Evolutionary conservation across 2,888 invertebrate species (phyloP), one percentile per base, ranked within the genome.

Genomic region (Chironomus tentans): DNA sequence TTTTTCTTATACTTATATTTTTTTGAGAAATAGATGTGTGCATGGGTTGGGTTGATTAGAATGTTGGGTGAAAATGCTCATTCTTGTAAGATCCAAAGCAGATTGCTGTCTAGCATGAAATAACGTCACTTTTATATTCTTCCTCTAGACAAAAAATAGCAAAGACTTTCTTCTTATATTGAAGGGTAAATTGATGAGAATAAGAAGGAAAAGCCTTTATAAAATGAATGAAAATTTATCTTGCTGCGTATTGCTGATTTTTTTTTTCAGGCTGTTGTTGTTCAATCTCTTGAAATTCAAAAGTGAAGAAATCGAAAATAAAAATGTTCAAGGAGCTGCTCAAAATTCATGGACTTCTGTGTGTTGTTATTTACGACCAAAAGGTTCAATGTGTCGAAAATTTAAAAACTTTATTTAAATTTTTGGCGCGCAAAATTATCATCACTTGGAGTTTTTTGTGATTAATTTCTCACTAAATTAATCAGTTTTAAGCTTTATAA

Each of bases 171-270:
- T 38, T 38, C 38, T 38, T 56, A 15, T 56, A 15, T 56, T 18
- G 56, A 56, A 68, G 24, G 38, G 21, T 28, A 56, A 56, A 28
- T 70, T 70, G 70, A 47, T 48, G 12, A 38, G 10, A 38, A 38
- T 38, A 38, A 70, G 47, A 12, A 70, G 48, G 15, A 28, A 70
- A 70, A 70, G 47, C 70, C 68, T 70, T 47, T 7, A 47, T 47
- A 21, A 47, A 47, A 70, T 48, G 70, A 70, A 47, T 70, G 47
- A 21, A 70, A 22, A 70, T 47, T 70, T 47, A 70, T 70, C 48
- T 70, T 47, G 48, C 28, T 38, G 38, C 38, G 10, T 38, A 38
- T 38, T 4, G 28, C 28, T 28, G 28, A 28, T 28, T n/a, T n/a
- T n/a, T 38, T 38, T 70, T 18, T 70, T 70, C 15, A 13, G 47